phyloP scores from a whole-genome alignment of 2,888 invertebrate genomes.

The Caenorhabditis sp. region DNA sequence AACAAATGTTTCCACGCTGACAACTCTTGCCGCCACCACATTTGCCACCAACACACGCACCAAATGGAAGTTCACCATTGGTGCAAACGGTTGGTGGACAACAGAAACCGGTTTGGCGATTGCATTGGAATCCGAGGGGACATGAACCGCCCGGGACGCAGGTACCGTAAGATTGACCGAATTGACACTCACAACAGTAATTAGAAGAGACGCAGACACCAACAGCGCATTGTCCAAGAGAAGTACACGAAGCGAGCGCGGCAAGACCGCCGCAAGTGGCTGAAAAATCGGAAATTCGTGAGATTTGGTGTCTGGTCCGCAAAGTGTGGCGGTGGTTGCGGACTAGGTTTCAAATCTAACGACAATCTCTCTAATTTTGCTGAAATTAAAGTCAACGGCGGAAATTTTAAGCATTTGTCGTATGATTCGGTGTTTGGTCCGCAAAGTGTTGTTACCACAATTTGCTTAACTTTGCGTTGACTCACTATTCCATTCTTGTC shows the following conservation, averaged over 20 bases:
- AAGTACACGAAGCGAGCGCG: slow-evolving; percentile 56
- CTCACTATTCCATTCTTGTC: slow-evolving; percentile 60
- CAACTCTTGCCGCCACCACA: not conserved
- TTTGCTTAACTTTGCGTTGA: not conserved
- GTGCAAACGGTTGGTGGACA: not conserved
- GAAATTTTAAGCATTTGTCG: no score
- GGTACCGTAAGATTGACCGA: slow-evolving; percentile 61
- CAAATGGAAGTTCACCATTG: not conserved
- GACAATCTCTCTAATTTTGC: no score
- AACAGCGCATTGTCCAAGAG: slow-evolving; percentile 44
- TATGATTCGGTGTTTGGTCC: no score
- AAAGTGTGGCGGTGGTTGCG: no score
- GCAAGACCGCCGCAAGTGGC: slow-evolving; percentile 65
- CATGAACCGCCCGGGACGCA: slow-evolving; percentile 29
- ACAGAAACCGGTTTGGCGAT: not conserved
- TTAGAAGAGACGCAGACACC: slow-evolving; percentile 62
- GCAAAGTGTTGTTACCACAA: no score
- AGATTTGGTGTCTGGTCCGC: no score
- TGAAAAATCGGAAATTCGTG: slow-evolving; percentile 22
- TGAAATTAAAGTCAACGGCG: no score
- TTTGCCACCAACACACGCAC: not conserved
- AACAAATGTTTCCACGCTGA: not conserved
- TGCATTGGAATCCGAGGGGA: not conserved
- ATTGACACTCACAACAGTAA: slow-evolving; percentile 68
- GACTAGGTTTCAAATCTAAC: no score